Base-by-base conservation (phyloP, 53 echinoderm and acorn worm species). In the Holothuria leucospilota region DNA sequence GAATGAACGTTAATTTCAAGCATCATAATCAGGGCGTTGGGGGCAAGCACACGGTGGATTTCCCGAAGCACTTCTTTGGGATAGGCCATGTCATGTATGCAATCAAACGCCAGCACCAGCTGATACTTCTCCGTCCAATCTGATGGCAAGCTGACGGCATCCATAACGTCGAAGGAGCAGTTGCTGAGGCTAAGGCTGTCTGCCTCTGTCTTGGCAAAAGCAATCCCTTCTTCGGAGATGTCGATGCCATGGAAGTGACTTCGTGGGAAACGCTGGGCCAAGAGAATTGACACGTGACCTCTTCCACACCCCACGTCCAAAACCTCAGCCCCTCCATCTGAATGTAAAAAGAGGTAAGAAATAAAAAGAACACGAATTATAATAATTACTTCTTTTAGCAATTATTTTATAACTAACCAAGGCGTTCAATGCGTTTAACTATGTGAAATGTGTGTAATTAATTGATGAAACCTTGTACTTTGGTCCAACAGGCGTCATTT, bases 251-350 rank as follows among this genome's bases (percentile, higher is more conserved):
- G 90, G 86, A 99, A 99, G 20, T 71, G 90, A 52, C 95, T 91
- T 20, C 89, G 80, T 18, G 95, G 99, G 85, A 96, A 99, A 25
- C 92, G 66, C 60, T 95, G 95, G 1, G 99, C 99, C 75, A 99
- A 62, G 13, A 95, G 94, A 63, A 95, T 85, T 5, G 96, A 85
- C 52, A 92, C 99, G 46, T 92, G 90, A 0, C 99, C 99, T 23
- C 94, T 88, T 5, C 99, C 99, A 87, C 99, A 99, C 8, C 99
- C 99, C 15, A 99, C 81, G 39, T 99, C 99, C 51, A 95, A 75
- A 61, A 92, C 94, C 16, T 90, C 90, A 11, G 90, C 89, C 1
- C 94, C 94, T 21, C 87, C 46, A 74, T 99, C 99, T 99, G 84
- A 20, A 85, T 15, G 39, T 24, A 16, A 56, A 16, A 56, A 56